A percentile compares a stretch with the other conserved stretches of the same genome.
phyloP scores from a whole-genome alignment of 1,140 invertebrate genomes.

The Eupeodes corollae region DNA sequence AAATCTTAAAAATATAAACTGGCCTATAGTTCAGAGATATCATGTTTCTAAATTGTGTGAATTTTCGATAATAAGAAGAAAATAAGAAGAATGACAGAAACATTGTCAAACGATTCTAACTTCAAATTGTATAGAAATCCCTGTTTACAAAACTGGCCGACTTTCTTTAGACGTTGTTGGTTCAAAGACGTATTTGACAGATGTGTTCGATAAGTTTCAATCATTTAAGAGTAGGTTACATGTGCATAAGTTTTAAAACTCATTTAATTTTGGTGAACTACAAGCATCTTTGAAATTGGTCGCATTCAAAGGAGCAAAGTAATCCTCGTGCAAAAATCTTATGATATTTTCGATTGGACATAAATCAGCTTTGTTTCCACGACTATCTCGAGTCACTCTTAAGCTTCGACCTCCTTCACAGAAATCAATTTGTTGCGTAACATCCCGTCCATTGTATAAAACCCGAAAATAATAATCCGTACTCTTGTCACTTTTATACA shows the following conservation, averaged over 20 bases:
- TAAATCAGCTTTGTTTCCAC: slow-evolving; percentile 46
- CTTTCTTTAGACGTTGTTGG: too few relatives aligned
- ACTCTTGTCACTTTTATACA: slow-evolving; percentile 51
- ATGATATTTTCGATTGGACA: slow-evolving; percentile 78
- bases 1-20: too few relatives aligned
- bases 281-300: slow-evolving; percentile 80
- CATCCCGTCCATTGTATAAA: slow-evolving; percentile 75
- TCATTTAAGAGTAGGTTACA: too few relatives aligned
- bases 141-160: too few relatives aligned
- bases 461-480: slow-evolving; percentile 61
- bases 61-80: too few relatives aligned
- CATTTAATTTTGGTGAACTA: slow-evolving; percentile 36
- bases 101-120: too few relatives aligned
- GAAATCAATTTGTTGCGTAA: slow-evolving; percentile 70
- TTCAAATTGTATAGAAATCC: too few relatives aligned
- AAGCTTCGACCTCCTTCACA: slow-evolving; percentile 52
- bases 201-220: too few relatives aligned
- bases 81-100: too few relatives aligned
- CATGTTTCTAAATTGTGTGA: too few relatives aligned
- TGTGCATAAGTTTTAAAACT: slow-evolving; percentile 20
- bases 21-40: too few relatives aligned
- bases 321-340: slow-evolving; percentile 72
- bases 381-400: slow-evolving; percentile 35
- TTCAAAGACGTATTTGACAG: too few relatives aligned
- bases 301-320: slow-evolving; percentile 65